Evolutionary conservation across 2,888 invertebrate species (phyloP).

Genomic region (Melanchra persicariae): DNA sequence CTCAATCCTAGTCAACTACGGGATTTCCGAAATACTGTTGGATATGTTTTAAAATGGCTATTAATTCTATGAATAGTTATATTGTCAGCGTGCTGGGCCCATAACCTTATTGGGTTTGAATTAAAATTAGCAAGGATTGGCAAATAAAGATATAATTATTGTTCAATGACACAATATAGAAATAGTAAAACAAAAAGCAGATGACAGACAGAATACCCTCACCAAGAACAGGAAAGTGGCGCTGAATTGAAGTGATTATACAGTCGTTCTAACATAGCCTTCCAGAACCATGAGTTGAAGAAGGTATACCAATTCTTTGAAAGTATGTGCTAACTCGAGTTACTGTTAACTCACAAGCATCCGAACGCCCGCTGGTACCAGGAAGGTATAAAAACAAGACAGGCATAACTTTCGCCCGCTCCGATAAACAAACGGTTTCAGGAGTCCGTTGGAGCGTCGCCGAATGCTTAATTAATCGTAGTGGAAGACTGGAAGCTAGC

Average conservation of each 20-base stretch:
- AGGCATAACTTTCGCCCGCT: conserved; percentile 73
- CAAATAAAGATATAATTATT: too few relatives aligned
- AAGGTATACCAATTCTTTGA: conserved; percentile 17
- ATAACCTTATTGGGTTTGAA: too few relatives aligned
- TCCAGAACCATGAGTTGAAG: not conserved
- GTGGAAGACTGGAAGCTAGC: conserved; percentile 61
- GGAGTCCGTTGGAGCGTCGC: conserved; percentile 68
- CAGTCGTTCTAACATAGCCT: not conserved
- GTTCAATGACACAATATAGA: too few relatives aligned
- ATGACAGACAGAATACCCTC: too few relatives aligned
- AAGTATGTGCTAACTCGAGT: conserved; percentile 17
- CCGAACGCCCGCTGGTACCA: conserved; percentile 63
- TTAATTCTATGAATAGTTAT: not conserved
- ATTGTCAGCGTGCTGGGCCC: too few relatives aligned
- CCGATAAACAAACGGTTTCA: conserved; percentile 71
- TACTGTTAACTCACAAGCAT: conserved; percentile 42
- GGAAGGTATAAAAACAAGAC: conserved; percentile 68
- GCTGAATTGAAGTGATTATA: too few relatives aligned
- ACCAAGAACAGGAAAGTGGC: too few relatives aligned
- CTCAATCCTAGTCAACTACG: conserved; percentile 9
- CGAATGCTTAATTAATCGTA: conserved; percentile 70
- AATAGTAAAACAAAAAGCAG: too few relatives aligned
- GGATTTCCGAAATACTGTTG: conserved; percentile 6
- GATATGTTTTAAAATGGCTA: not conserved
- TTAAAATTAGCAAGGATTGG: too few relatives aligned